Evolutionary conservation across 2,888 invertebrate genomes (phyloP).

Genomic region (Troides oblongomaculatus): DNA sequence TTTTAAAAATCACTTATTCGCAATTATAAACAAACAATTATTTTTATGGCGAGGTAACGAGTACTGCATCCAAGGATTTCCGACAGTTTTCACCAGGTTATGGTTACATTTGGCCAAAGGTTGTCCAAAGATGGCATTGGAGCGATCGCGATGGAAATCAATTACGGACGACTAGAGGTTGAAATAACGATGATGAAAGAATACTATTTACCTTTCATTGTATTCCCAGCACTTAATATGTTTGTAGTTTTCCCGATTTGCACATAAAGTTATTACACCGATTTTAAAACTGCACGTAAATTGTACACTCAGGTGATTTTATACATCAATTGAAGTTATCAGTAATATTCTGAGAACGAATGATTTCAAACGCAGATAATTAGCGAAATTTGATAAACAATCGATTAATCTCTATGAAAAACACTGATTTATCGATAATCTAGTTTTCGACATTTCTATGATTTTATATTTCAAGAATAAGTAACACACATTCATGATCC

Average conservation of each 20-base stretch:
- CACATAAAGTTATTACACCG: constrained; percentile 18
- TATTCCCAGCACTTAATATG: constrained; percentile 12
- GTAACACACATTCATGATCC: neutral
- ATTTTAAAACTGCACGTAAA: constrained; percentile 12
- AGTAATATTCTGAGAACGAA: constrained; percentile 20
- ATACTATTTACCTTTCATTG: constrained; percentile 23
- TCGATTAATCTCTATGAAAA: constrained; percentile 21
- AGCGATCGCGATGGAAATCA: too few species aligned
- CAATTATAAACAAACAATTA: too few species aligned
- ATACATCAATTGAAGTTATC: constrained; percentile 24
- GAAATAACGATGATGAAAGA: neutral
- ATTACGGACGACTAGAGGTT: too few species aligned
- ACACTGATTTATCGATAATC: constrained; percentile 23
- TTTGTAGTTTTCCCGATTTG: constrained; percentile 5
- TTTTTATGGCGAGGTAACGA: too few species aligned
- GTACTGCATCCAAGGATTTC: too few species aligned
- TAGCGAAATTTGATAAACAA: constrained; percentile 26
- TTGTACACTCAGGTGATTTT: constrained; percentile 18
- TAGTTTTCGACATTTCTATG: constrained; percentile 5
- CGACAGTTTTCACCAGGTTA: too few species aligned
- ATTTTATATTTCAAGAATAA: neutral
- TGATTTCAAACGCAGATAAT: constrained; percentile 24
- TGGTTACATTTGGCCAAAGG: too few species aligned
- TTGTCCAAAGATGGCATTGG: too few species aligned
- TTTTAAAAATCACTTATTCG: too few species aligned